These are phyloP conservation scores for Porites lutea DNA, from an alignment of 64 coral and sea anemone genomes.

Conservation along the genomic window DNA sequence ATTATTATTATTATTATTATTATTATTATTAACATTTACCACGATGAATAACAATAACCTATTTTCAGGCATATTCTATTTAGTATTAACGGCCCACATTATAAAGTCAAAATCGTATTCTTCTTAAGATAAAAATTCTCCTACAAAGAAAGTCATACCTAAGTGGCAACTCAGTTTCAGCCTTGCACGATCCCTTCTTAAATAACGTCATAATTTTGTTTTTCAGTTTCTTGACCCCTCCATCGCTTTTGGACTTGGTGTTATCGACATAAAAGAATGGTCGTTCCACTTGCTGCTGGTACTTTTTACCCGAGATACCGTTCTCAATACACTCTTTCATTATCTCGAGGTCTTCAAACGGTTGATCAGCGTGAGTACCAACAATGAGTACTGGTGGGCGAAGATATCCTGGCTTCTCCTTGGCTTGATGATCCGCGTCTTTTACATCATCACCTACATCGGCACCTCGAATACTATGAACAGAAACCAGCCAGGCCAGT, in stretches of 20 bases:
- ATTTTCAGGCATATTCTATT: no score
- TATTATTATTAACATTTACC: no score
- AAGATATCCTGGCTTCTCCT: neutral
- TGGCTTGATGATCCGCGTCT: neutral
- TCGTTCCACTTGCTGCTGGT: constrained; percentile 39
- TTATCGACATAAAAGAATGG: constrained; percentile 76
- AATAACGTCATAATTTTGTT: constrained; percentile 56
- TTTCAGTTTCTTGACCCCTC: constrained; percentile 46
- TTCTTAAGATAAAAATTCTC: no score
- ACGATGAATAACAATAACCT: no score
- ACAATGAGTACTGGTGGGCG: constrained; percentile 3
- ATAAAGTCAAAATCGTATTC: no score
- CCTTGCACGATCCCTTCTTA: constrained; percentile 65
- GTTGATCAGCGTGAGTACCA: constrained; percentile 3
- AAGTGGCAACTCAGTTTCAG: constrained; percentile 62
- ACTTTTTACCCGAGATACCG: constrained; percentile 51
- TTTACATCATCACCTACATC: neutral
- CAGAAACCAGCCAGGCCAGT: constrained; percentile 48
- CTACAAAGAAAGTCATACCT: neutral
- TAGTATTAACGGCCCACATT: no score
- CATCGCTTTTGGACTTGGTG: constrained; percentile 38
- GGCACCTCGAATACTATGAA: constrained; percentile 15
- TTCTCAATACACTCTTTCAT: constrained; percentile 61
- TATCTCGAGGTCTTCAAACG: constrained; percentile 37
- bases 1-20: no score